phyloP scores from a whole-genome alignment of 2,113 vertebrate genomes.

The Oreochromis niloticus region DNA sequence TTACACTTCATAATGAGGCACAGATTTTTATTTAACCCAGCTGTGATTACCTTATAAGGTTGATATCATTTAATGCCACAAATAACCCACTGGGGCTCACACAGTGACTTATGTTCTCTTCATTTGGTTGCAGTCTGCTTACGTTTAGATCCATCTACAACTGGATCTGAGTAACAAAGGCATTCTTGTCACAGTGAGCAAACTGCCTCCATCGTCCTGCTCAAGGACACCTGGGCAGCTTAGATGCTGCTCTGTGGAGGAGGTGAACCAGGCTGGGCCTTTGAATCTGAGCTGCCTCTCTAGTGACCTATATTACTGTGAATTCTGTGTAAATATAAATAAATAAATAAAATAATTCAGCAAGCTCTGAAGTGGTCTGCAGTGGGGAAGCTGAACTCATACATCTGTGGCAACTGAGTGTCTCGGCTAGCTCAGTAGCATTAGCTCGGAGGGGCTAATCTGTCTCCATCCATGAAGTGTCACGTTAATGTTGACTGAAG shows the following conservation, averaged over 20 bases:
- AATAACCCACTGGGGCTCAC: background rate
- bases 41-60: background rate
- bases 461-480: background rate
- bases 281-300: background rate
- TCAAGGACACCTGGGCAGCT: slow-evolving; percentile 48
- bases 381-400: background rate
- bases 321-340: background rate
- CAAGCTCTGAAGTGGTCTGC: background rate
- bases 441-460: slow-evolving; percentile 9
- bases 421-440: slow-evolving; percentile 24
- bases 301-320: background rate
- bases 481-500: background rate
- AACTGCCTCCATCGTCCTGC: background rate
- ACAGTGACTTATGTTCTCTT: background rate
- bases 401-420: background rate
- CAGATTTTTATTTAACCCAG: background rate
- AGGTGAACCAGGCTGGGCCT: background rate
- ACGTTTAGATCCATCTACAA: background rate
- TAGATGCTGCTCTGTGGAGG: background rate
- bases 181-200: background rate
- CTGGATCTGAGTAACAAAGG: background rate
- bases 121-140: background rate
- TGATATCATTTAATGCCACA: background rate
- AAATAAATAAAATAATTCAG: background rate
- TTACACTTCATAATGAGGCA: background rate